Evolutionary conservation across 1,140 invertebrate genomes (phyloP).

Genomic region (Drosophila murphyi): DNA sequence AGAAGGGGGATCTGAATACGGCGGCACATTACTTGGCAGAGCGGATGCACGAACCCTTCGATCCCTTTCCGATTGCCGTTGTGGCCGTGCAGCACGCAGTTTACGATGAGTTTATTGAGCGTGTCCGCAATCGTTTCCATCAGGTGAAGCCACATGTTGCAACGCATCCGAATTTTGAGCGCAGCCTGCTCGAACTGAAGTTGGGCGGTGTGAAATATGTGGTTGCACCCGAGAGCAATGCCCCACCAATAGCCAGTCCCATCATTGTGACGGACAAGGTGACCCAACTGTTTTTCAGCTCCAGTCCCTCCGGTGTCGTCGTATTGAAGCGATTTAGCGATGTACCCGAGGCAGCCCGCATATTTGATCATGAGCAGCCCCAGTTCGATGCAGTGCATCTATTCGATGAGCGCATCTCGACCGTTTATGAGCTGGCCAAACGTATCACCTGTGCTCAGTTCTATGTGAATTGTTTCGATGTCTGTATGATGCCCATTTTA

Average conservation of each 20-base stretch:
- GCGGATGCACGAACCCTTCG: constrained; percentile 66
- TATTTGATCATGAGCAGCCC: constrained; percentile 36
- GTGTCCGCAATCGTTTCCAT: constrained; percentile 45
- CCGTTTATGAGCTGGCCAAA: constrained; percentile 40
- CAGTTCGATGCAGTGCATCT: constrained; percentile 42
- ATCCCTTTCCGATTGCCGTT: constrained; percentile 46
- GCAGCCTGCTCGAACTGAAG: constrained; percentile 27
- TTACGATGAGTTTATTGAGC: constrained; percentile 54
- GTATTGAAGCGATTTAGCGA: constrained; percentile 45
- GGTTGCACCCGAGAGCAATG: constrained; percentile 46
- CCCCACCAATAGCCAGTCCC: constrained; percentile 60
- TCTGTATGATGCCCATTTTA: constrained; percentile 55
- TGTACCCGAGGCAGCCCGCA: constrained; percentile 12
- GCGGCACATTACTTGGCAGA: constrained; percentile 54
- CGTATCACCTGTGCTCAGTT: constrained; percentile 40
- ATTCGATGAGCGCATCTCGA: constrained; percentile 54
- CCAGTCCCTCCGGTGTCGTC: constrained; percentile 44
- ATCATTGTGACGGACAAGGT: constrained; percentile 51
- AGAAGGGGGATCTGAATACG: constrained; percentile 51
- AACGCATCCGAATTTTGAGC: constrained; percentile 52
- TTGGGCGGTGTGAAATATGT: constrained; percentile 38
- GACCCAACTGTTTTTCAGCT: constrained; percentile 59
- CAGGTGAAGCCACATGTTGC: constrained; percentile 65
- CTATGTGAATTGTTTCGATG: constrained; percentile 63
- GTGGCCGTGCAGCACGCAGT: constrained; percentile 57